Percentiles rank a stretch among this genome's conserved stretches.
These are phyloP conservation scores for Periparus ater DNA, from an alignment of 2,797 vertebrate species.

Conservation along the genomic window DNA sequence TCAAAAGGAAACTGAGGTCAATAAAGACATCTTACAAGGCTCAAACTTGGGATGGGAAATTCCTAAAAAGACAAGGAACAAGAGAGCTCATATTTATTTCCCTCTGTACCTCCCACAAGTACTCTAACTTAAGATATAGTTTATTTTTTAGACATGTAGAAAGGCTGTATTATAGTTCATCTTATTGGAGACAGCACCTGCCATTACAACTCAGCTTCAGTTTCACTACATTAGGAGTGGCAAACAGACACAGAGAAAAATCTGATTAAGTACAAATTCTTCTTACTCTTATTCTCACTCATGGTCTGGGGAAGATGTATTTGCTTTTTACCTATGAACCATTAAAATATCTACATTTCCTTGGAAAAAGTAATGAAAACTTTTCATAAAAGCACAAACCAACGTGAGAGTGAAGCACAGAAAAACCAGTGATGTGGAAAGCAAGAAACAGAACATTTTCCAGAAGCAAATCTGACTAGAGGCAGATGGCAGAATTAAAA, in stretches of 20 bases:
- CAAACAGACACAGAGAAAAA: not conserved
- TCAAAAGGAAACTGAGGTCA: not conserved
- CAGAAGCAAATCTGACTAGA: not conserved
- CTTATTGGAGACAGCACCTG: not conserved
- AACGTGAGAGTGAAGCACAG: not conserved
- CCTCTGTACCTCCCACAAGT: not conserved
- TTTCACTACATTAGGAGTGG: not conserved
- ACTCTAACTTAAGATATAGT: not conserved
- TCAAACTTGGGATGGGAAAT: not conserved
- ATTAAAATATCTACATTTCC: not conserved
- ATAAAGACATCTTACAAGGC: not conserved
- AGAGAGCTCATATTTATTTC: not conserved
- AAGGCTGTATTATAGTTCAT: not conserved
- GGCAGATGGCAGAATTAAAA: not conserved
- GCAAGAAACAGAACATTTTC: not conserved
- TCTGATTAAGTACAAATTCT: not conserved
- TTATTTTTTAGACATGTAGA: not conserved
- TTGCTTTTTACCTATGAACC: not conserved
- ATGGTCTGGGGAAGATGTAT: not conserved
- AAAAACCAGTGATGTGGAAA: not conserved
- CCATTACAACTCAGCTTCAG: not conserved
- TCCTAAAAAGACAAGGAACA: not conserved
- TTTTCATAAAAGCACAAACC: not conserved
- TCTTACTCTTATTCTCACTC: not conserved
- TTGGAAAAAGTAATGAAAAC: not conserved